Evolutionary conservation across 2,888 invertebrate genomes (phyloP).

Genomic region (Oegoconia quadripuncta): DNA sequence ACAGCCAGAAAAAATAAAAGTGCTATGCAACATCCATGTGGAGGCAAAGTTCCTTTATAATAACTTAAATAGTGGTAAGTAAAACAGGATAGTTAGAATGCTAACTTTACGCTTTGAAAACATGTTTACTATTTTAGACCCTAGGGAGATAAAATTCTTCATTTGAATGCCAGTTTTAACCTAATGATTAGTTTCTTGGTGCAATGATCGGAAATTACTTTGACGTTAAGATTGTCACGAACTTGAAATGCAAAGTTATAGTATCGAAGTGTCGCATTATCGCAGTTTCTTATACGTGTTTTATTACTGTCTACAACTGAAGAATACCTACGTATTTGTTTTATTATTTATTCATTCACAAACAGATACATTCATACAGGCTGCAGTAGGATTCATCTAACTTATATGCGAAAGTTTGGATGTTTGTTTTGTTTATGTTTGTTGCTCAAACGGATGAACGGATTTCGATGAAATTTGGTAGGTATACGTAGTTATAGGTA

Average conservation of each 20-base stretch:
- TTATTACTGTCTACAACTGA: too few relatives aligned
- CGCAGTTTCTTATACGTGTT: too few relatives aligned
- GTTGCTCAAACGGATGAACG: too few relatives aligned
- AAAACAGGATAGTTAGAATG: constrained; percentile 43
- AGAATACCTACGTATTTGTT: too few relatives aligned
- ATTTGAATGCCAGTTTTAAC: constrained; percentile 2
- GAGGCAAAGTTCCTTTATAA: constrained; percentile 34
- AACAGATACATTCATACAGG: too few relatives aligned
- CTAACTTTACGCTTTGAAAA: constrained; percentile 34
- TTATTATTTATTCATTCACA: too few relatives aligned
- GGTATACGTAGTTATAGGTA: too few relatives aligned
- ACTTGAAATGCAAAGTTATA: not conserved
- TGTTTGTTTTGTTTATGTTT: too few relatives aligned
- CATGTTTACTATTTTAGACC: constrained; percentile 38
- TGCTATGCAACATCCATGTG: constrained; percentile 35
- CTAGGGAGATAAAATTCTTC: constrained; percentile 21
- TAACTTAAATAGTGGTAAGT: constrained; percentile 52
- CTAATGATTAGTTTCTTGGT: not conserved
- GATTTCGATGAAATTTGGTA: too few relatives aligned
- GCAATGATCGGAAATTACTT: constrained; percentile 1
- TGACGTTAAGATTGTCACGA: not conserved
- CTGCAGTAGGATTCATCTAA: too few relatives aligned
- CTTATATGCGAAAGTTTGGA: too few relatives aligned
- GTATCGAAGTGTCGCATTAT: too few relatives aligned
- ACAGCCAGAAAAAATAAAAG: constrained; percentile 33